Conservation (phyloP, 1,140 invertebrate genomes). For the Mesaphorura yosii region DNA sequence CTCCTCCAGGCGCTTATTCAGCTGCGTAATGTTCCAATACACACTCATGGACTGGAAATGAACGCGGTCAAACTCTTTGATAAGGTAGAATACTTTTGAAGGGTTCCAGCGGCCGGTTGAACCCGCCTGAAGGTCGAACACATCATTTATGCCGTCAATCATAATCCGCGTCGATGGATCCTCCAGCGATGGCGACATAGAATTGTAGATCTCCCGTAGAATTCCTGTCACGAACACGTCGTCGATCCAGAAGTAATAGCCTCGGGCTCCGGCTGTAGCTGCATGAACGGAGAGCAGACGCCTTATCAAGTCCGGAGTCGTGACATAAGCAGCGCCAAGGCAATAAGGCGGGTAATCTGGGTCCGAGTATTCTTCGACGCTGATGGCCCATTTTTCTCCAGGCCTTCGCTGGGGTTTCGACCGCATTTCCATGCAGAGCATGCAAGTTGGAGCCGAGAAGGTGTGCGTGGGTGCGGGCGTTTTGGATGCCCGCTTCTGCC, state of each 20-base stretch:
- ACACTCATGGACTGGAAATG: too few species aligned
- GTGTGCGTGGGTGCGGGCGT: not conserved
- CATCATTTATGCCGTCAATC: too few species aligned
- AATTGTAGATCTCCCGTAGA: slow-evolving; percentile 37
- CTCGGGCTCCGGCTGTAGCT: slow-evolving; percentile 33
- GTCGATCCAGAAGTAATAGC: slow-evolving; percentile 76
- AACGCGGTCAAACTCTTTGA: too few species aligned
- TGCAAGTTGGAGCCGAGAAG: slow-evolving; percentile 48
- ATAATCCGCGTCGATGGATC: too few species aligned
- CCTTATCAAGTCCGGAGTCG: not conserved
- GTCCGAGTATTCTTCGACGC: slow-evolving; percentile 50
- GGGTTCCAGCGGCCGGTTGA: too few species aligned
- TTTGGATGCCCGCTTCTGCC: slow-evolving; percentile 38
- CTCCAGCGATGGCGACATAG: too few species aligned
- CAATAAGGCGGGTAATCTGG: slow-evolving; percentile 58
- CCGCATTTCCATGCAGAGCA: slow-evolving; percentile 36
- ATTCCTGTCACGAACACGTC: slow-evolving; percentile 69
- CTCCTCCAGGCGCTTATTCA: too few species aligned
- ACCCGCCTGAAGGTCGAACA: too few species aligned
- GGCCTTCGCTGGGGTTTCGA: not conserved
- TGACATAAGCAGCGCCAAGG: slow-evolving; percentile 49
- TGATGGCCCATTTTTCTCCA: slow-evolving; percentile 62
- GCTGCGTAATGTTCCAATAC: too few species aligned
- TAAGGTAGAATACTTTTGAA: too few species aligned
- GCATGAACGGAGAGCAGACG: not conserved